Conservation (phyloP, 2,888 invertebrate species). For the Lottia gigantea region DNA sequence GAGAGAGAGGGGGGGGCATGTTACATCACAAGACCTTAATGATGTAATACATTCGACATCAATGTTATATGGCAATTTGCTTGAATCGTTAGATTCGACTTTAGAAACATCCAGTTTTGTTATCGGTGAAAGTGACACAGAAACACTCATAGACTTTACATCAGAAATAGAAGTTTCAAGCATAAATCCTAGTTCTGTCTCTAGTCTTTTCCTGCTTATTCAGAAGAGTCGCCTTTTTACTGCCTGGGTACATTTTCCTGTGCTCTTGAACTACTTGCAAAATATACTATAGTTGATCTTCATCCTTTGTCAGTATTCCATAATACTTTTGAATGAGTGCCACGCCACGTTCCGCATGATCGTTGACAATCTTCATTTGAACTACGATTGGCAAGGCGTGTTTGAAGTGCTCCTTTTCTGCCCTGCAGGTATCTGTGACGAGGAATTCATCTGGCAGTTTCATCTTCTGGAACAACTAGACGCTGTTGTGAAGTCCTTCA, state of each 20-base stretch:
- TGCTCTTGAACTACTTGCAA: not conserved
- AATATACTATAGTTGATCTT: conserved; percentile 9
- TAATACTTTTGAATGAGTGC: not conserved
- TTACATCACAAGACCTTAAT: too few species aligned
- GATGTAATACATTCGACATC: too few species aligned
- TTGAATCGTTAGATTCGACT: too few species aligned
- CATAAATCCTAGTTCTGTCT: not conserved
- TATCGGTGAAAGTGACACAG: not conserved
- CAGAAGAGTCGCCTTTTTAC: conserved; percentile 5
- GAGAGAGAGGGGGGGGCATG: too few species aligned
- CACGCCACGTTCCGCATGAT: conserved; percentile 5
- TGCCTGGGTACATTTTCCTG: conserved; percentile 5
- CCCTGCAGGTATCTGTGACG: not conserved
- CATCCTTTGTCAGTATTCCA: conserved; percentile 1
- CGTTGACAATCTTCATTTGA: not conserved
- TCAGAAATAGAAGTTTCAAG: not conserved
- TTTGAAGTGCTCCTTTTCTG: not conserved
- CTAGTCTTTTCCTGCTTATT: not conserved
- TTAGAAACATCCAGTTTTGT: too few species aligned
- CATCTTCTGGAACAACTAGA: not conserved
- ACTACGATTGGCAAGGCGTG: not conserved
- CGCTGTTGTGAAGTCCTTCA: not conserved
- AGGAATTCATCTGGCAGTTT: not conserved
- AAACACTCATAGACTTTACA: not conserved
- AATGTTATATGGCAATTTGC: too few species aligned